A percentile compares a stretch with the other conserved stretches of the same genome.
phyloP scores from a whole-genome alignment of 2,888 invertebrate genomes.

The Belgica antarctica region DNA sequence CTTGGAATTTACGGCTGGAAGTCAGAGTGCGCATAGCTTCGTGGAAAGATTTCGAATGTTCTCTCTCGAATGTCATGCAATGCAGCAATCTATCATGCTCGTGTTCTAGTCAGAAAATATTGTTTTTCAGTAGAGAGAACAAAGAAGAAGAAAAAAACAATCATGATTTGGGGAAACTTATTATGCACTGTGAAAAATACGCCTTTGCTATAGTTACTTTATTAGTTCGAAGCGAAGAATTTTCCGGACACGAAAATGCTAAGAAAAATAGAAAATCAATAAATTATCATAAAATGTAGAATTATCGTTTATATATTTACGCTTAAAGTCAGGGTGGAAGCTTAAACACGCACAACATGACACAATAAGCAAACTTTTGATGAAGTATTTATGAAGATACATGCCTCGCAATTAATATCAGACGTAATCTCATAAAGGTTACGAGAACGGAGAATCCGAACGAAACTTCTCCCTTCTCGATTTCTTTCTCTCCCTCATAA shows the following conservation, averaged over 20 bases:
- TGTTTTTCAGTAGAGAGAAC: not conserved
- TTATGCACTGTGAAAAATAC: not conserved
- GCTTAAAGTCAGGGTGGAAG: not conserved
- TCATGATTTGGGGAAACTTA: not conserved
- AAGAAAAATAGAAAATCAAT: not conserved
- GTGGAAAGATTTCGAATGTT: too few species aligned
- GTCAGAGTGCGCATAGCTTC: too few species aligned
- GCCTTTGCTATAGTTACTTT: not conserved
- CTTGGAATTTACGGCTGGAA: too few species aligned
- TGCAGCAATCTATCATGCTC: not conserved
- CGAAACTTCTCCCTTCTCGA: too few species aligned
- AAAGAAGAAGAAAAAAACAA: not conserved
- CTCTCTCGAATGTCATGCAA: too few species aligned
- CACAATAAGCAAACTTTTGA: not conserved
- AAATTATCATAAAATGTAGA: not conserved
- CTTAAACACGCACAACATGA: not conserved
- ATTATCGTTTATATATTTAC: too few species aligned
- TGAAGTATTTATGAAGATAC: constrained; percentile 1
- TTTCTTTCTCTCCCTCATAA: constrained; percentile 13
- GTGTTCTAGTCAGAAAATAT: not conserved
- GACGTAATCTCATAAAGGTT: not conserved
- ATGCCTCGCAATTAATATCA: constrained; percentile 18
- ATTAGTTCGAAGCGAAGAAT: not conserved
- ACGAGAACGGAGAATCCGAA: not conserved
- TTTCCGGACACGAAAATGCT: not conserved